Conservation (phyloP, 1,140 invertebrate genomes). For the Ephestia elutella region DNA sequence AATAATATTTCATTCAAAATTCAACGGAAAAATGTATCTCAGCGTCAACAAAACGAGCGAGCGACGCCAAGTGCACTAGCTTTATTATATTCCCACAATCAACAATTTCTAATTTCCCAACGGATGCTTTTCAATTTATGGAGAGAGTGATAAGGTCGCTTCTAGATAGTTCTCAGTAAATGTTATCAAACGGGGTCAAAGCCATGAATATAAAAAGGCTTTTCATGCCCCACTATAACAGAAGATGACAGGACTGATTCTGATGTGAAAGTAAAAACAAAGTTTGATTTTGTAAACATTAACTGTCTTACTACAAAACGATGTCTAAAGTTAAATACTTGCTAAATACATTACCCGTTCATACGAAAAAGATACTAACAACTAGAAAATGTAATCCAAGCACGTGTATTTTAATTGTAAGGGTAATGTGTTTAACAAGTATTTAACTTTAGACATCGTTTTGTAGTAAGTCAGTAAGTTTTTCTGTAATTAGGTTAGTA, state of each 20-base stretch:
- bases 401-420: too few relatives aligned
- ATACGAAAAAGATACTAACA: too few relatives aligned
- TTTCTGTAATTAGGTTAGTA: too few relatives aligned
- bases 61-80: not conserved
- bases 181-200: slow-evolving; percentile 1
- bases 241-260: not conserved
- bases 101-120: slow-evolving; percentile 3
- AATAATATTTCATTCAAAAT: not conserved
- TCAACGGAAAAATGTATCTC: too few relatives aligned
- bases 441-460: too few relatives aligned
- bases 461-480: too few relatives aligned
- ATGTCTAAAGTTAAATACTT: too few relatives aligned
- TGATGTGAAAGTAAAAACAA: not conserved
- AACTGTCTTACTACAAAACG: too few relatives aligned
- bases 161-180: slow-evolving; percentile 3
- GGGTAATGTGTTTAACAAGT: too few relatives aligned
- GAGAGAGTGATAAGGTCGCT: not conserved
- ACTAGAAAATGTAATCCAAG: too few relatives aligned
- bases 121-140: not conserved
- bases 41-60: not conserved
- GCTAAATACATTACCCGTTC: too few relatives aligned
- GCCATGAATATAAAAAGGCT: slow-evolving; percentile 3
- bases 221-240: not conserved
- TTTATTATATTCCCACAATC: not conserved
- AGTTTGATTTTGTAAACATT: not conserved